Conservation (phyloP, 2,113 vertebrate genomes). For the Neolamprologus devosi region DNA sequence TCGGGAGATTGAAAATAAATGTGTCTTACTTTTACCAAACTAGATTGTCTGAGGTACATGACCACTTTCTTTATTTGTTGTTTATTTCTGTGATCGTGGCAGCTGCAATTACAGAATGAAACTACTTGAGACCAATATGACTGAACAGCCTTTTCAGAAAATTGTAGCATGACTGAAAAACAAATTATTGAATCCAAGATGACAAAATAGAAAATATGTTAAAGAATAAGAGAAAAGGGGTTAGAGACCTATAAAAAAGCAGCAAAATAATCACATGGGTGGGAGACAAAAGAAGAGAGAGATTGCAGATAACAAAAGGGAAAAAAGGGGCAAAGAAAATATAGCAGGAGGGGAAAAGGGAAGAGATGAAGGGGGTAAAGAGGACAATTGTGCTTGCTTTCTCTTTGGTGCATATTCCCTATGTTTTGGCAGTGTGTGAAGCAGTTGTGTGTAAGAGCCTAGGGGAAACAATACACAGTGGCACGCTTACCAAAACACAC, state of each 20-base stretch:
- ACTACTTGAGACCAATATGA: not conserved
- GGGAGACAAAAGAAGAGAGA: constrained; percentile 19
- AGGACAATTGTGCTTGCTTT: constrained; percentile 29
- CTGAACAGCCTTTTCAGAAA: not conserved
- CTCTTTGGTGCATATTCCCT: constrained; percentile 15
- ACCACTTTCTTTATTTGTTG: not conserved
- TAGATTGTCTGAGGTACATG: not conserved
- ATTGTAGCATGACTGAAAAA: not conserved
- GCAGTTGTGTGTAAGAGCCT: constrained; percentile 17
- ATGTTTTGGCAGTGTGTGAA: constrained; percentile 24
- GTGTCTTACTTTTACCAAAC: not conserved
- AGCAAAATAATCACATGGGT: not conserved
- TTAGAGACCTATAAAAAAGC: not conserved
- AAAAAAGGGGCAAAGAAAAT: not conserved
- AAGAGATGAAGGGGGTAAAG: constrained; percentile 4
- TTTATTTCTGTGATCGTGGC: not conserved
- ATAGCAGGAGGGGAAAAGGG: not conserved
- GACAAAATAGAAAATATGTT: not conserved
- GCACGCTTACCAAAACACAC: not conserved
- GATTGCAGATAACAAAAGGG: not conserved
- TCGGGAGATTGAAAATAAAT: fast-evolving
- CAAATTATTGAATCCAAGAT: not conserved
- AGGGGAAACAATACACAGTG: constrained; percentile 23
- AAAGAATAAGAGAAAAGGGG: not conserved
- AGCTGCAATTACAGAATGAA: not conserved